Evolutionary conservation across 2,113 vertebrate species (phyloP).

Genomic region (Alethe diademata): DNA sequence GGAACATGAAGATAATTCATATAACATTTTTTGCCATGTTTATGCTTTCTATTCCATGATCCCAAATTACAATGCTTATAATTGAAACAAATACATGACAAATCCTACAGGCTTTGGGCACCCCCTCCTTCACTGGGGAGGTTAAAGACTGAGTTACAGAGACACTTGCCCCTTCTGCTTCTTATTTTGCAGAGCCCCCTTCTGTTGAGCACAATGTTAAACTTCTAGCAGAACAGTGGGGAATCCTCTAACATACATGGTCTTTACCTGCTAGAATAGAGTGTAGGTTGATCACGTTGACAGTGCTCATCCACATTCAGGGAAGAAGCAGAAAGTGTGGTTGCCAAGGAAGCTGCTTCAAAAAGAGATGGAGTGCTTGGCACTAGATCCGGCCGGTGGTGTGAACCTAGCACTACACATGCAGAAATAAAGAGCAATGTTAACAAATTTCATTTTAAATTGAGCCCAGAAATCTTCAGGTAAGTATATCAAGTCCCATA

Average conservation of each 20-base stretch:
- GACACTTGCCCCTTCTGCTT: neutral
- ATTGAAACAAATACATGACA: neutral
- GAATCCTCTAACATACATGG: neutral
- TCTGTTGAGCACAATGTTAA: neutral
- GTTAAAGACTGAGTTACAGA: neutral
- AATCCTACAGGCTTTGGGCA: neutral
- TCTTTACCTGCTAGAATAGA: conserved; percentile 75
- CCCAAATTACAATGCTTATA: neutral
- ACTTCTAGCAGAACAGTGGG: neutral
- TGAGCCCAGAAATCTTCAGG: neutral
- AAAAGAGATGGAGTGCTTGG: conserved; percentile 82
- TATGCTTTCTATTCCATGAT: neutral
- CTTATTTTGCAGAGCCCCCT: neutral
- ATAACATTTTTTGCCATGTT: neutral
- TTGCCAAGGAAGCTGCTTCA: conserved; percentile 88
- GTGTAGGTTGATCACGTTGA: conserved; percentile 73
- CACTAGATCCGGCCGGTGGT: conserved; percentile 84
- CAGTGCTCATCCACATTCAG: conserved; percentile 77
- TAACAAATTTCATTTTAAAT: neutral
- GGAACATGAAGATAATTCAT: neutral
- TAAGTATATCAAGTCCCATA: neutral
- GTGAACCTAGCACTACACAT: conserved; percentile 77
- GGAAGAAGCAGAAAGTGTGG: conserved; percentile 89
- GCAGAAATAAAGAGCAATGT: neutral
- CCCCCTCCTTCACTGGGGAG: neutral